Evolutionary conservation across 2,888 invertebrate species (phyloP).

Genomic region (Pycnomerus fuliginosus): DNA sequence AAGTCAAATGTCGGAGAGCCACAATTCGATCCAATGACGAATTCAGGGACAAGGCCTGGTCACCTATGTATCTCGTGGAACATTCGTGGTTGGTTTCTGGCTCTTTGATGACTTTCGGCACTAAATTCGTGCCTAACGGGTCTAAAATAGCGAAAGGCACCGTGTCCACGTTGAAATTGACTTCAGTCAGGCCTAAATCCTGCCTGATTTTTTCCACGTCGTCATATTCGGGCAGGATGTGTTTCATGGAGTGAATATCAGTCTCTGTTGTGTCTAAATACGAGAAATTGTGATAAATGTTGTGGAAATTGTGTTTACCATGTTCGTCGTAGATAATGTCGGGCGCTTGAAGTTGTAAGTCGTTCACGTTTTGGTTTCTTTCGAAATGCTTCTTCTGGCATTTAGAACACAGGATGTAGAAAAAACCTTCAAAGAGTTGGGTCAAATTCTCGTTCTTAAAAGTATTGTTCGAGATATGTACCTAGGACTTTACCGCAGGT

Average conservation of each 20-base stretch:
- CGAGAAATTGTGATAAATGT: background rate
- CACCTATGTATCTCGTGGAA: conserved; percentile 50
- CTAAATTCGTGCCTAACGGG: conserved; percentile 56
- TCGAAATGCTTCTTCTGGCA: conserved; percentile 54
- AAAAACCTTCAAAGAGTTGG: no score
- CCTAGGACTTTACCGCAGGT: conserved; percentile 55
- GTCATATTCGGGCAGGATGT: conserved; percentile 40
- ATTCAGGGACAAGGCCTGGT: conserved; percentile 55
- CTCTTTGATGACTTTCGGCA: conserved; percentile 47
- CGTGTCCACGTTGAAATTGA: conserved; percentile 43
- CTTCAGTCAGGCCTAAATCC: conserved; percentile 50
- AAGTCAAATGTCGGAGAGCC: conserved; percentile 56
- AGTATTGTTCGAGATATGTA: no score
- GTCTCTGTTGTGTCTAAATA: conserved; percentile 44
- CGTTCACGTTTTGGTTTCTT: conserved; percentile 28
- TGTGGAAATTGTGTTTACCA: conserved; percentile 25
- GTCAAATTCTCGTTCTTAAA: no score
- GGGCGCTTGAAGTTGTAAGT: conserved; percentile 43
- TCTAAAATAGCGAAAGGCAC: conserved; percentile 56
- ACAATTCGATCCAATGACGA: conserved; percentile 55
- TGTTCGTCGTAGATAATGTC: conserved; percentile 50
- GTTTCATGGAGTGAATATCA: conserved; percentile 41
- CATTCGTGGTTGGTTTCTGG: conserved; percentile 37
- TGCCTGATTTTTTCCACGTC: conserved; percentile 42
- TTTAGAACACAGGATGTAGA: conserved; percentile 56